Evolutionary conservation across 2,113 vertebrate species (phyloP).

Genomic region (Chionomys nivalis): DNA sequence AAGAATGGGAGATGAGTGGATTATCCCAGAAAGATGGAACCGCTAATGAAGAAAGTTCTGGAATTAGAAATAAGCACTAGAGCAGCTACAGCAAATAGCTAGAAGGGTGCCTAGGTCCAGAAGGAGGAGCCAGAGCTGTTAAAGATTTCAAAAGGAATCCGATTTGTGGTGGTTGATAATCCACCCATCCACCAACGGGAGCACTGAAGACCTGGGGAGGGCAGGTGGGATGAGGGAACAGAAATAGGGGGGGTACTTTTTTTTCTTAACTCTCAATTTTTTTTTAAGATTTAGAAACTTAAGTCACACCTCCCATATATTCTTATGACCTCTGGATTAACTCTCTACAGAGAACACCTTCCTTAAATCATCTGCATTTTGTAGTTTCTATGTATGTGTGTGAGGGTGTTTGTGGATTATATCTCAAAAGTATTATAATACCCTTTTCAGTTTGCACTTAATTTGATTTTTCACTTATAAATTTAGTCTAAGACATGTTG

Average conservation of each 20-base stretch:
- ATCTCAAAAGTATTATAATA: background rate
- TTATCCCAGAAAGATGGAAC: constrained; percentile 4
- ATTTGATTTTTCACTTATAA: constrained; percentile 50
- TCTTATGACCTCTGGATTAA: background rate
- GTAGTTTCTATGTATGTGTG: background rate
- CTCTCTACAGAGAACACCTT: background rate
- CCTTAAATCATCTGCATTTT: background rate
- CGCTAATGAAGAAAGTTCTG: background rate
- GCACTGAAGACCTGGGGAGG: background rate
- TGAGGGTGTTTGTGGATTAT: background rate
- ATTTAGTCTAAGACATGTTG: background rate
- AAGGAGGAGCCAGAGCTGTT: background rate
- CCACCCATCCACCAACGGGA: background rate
- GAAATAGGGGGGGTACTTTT: background rate
- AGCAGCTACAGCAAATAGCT: background rate
- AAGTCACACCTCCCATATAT: background rate
- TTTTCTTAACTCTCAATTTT: background rate
- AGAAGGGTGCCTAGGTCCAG: background rate
- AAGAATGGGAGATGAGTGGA: background rate
- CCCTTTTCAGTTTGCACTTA: constrained; percentile 7
- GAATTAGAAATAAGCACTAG: background rate
- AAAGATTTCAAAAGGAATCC: background rate
- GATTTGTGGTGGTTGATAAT: constrained; percentile 7
- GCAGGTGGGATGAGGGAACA: background rate
- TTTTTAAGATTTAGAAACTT: background rate